Conservation (phyloP, 1,140 invertebrate species). For the Aphaenogaster ashmeadi region DNA sequence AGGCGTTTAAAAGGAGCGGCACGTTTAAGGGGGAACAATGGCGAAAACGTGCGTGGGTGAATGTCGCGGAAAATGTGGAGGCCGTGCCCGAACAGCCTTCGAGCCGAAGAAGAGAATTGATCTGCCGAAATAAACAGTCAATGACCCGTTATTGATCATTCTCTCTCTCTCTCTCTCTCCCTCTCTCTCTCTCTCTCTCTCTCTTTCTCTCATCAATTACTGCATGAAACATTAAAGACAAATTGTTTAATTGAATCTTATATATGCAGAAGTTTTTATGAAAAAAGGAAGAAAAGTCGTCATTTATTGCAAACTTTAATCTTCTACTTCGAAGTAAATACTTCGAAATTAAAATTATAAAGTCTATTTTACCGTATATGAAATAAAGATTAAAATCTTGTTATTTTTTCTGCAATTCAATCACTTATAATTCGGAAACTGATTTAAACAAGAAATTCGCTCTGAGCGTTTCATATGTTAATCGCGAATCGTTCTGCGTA, state of each 20-base stretch:
- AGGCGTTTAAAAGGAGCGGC: slow-evolving; percentile 60
- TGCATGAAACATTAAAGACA: background rate
- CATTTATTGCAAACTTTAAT: background rate
- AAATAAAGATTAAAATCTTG: background rate
- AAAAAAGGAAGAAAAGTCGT: background rate
- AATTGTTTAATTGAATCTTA: background rate
- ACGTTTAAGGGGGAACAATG: slow-evolving; percentile 60
- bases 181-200: too few species aligned
- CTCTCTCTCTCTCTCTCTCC: too few species aligned
- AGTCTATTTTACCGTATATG: background rate
- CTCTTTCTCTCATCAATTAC: background rate
- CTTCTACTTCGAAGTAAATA: background rate
- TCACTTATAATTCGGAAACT: background rate
- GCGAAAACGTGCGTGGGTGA: slow-evolving; percentile 58
- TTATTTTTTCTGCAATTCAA: slow-evolving; percentile 2
- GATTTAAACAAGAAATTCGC: slow-evolving; percentile 1
- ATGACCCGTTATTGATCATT: background rate
- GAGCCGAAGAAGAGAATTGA: slow-evolving; percentile 33
- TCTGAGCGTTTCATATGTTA: background rate
- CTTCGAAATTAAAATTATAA: slow-evolving; percentile 1
- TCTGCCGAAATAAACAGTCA: slow-evolving; percentile 10
- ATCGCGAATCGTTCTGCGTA: background rate
- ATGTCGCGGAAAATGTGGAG: slow-evolving; percentile 52
- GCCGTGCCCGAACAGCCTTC: slow-evolving; percentile 42
- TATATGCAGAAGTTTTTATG: background rate